Evolutionary conservation across 2,888 invertebrate genomes (phyloP), one percentile per base, ranked within the genome.

Genomic region (Philopedon plagiatum): DNA sequence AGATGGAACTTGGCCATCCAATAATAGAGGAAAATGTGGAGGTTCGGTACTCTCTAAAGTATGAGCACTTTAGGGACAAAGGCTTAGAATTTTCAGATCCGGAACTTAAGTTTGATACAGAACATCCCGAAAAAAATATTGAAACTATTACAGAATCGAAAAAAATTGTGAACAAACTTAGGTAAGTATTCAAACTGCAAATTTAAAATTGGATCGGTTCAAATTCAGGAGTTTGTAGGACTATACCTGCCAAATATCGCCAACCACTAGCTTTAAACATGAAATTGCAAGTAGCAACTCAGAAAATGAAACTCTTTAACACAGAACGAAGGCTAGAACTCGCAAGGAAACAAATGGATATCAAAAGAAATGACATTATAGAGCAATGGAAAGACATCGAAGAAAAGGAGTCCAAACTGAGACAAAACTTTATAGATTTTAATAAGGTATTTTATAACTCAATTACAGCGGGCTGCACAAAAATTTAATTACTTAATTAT

Each of bases 361-460:
- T 32, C 1, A 39, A 54, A n/a, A 65, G 74, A 49, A 54, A 18
- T 9, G 32, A 70, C 19, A 51, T 78, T 0, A 71, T 73, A 34
- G n/a, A 68, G 19, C 75, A 77, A 26, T 79, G 79, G 79, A 41
- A 65, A 11, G 73, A 74, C 1, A 51, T 79, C 49, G 78, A 75
- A 9, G 44, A 64, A 11, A 76, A 77, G 32, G 79, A 79, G 62
- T 57, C 51, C 11, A 9, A 63, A 11, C 49, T 79, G 29, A 63
- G 74, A 44, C 60, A 76, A 13, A 75, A 73, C 62, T 79, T 79
- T 56, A 56, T 37, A 2, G 23, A 63, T 34, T 79, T 78, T 57
- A 76, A 78, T 70, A n/a, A 61, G 73, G 78, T 77, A 71, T 19
- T 8, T 34, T 21, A 8, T 2, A 26, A n/a, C n/a, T n/a, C n/a